Evolutionary conservation across 2,797 vertebrate species (phyloP), one percentile per base, ranked within the genome.

Genomic region (Potorous gilbertii): DNA sequence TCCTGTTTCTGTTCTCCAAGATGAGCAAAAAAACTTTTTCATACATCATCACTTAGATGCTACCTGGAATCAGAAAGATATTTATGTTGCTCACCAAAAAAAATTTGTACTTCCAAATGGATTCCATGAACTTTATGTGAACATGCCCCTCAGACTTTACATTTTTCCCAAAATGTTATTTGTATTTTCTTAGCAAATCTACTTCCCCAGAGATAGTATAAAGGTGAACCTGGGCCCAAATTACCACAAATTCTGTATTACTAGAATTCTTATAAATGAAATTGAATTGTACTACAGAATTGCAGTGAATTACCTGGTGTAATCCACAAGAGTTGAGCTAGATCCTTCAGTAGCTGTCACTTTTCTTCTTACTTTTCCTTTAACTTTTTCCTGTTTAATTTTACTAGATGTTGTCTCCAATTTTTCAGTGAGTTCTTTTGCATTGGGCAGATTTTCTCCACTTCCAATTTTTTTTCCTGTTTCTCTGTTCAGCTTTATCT

Each of bases 401-500:
- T 98, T 99, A 97, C 98, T 97, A 28, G 98, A 98, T 92, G 98
- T 92, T 0, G 98, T 97, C 95, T 99, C 99, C 1, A 97, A 93
- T 94, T 98, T 98, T 94, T 99, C 99, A 13, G 93, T 95, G 12
- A 96, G 55, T 3, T 99, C 98, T 96, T 99, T 99, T 27, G 95
- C 97, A 90, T 95, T 97, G 93, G 97, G 96, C 0, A 98, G 40
- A 0, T 98, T 98, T 95, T 99, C 99, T 5, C 96, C 95, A 55
- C 98, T 98, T 93, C 98, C 97, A 34, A 98, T 99, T 97, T 99
- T 99, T 94, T 99, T 99, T 31, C 99, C 99, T 28, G 99, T 99
- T 96, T 99, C 99, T 97, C 99, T 98, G 97, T 99, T 99, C 81
- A 99, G 99, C 98, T 99, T 99, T 95, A 99, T 99, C 98, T 99